Evolutionary conservation across 2,888 invertebrate genomes (phyloP), one percentile per base, ranked within the genome.

Genomic region (Hemistola chrysoprasaria): DNA sequence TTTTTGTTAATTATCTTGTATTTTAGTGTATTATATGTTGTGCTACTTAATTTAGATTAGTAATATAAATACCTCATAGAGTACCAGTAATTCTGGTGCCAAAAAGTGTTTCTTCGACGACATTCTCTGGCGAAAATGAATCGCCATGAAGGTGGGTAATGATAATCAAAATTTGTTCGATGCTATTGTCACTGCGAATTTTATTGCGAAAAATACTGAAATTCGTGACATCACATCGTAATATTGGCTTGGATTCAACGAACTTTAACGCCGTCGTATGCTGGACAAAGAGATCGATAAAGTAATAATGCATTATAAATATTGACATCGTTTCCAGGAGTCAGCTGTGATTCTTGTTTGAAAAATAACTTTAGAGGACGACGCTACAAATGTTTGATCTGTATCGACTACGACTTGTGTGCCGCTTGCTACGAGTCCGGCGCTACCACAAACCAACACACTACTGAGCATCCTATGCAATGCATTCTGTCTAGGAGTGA

Each of bases 321-420:
- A 76, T 74, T 83, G 75, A 73, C 74, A 72, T 70, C 62, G 68
- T 91, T 91, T 62, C n/a, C 82, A 97, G 99, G 98, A 91, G 98
- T 99, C 79, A 98, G 98, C 92, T 99, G 99, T 93, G 99, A 99
- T 94, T 97, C 97, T 78, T 99, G 99, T 93, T 92, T 97, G 88
- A 97, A 97, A 91, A 96, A 96, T 81, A 98, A 98, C 90, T 99
- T 99, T 87, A 93, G 96, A 87, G 98, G 98, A 71, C 94, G 97
- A 82, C 94, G 99, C 71, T 99, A 98, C 90, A 99, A 99, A 92
- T 99, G 99, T 91, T 93, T 99, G 82, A 95, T 98, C 72, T 99
- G 99, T 91, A 98, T 97, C 89, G 99, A 99, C 91, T 99, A 98
- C 91, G 99, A 99, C 91, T 92, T 99, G 71, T 99, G 99, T 90